These are phyloP conservation scores for Helicolenus hilgendorfi DNA, from an alignment of 2,797 vertebrate genomes.

Conservation along the genomic window DNA sequence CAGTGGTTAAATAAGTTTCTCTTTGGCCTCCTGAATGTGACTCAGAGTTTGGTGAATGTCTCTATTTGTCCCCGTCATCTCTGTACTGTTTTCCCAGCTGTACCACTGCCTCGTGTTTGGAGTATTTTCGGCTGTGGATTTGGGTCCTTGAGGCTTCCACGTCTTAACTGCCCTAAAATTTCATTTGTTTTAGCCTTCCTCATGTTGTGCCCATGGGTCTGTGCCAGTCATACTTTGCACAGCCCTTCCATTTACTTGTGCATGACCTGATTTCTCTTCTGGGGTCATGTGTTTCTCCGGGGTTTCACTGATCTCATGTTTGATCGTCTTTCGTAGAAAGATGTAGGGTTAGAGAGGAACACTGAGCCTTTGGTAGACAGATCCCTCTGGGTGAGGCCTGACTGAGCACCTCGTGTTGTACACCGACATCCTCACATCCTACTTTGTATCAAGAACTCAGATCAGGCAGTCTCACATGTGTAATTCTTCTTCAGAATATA, in stretches of 20 bases:
- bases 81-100: conserved; percentile 69
- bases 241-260: conserved; percentile 21
- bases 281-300: conserved; percentile 23
- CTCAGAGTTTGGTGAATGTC: conserved; percentile 51
- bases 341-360: conserved; percentile 12
- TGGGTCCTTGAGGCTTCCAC: conserved; percentile 34
- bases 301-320: conserved; percentile 43
- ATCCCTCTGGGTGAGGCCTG: conserved; percentile 28
- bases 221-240: conserved; percentile 30
- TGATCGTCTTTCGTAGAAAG: conserved; percentile 49
- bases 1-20: conserved; percentile 28
- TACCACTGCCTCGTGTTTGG: conserved; percentile 49
- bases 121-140: conserved; percentile 57
- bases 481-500: neutral
- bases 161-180: conserved; percentile 48
- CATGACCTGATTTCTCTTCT: conserved; percentile 56
- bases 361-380: conserved; percentile 19
- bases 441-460: neutral
- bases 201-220: conserved; percentile 21
- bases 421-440: neutral
- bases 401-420: conserved; percentile 5
- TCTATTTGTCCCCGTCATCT: conserved; percentile 66
- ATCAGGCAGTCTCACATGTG: neutral
- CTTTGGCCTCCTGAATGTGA: conserved; percentile 44
- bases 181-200: conserved; percentile 47